These are phyloP conservation scores for Elachura formosa DNA, from an alignment of 2,113 vertebrate genomes.

Conservation along the genomic window DNA sequence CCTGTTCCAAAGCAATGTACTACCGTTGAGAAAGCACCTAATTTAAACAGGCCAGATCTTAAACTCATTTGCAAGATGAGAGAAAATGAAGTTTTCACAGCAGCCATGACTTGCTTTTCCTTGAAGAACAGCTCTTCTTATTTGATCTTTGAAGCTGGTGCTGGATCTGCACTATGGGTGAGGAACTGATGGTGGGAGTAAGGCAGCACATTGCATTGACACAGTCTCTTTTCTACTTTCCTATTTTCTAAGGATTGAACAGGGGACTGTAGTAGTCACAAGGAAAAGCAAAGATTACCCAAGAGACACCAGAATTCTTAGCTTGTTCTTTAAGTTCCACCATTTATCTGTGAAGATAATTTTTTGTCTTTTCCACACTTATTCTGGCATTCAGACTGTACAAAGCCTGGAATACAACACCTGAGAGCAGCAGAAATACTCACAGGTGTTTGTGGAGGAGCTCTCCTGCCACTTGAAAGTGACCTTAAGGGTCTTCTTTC, in stretches of 20 bases:
- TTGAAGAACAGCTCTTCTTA: not conserved
- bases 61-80: not conserved
- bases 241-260: not conserved
- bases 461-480: not conserved
- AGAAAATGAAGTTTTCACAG: not conserved
- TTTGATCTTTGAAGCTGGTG: not conserved
- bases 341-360: not conserved
- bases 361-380: not conserved
- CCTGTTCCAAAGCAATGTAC: not conserved
- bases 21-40: not conserved
- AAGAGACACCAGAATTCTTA: not conserved
- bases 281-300: not conserved
- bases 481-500: not conserved
- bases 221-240: not conserved
- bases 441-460: not conserved
- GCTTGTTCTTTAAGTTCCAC: not conserved
- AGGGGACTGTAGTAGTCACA: not conserved
- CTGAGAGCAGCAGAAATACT: not conserved
- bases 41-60: not conserved
- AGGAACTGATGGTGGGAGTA: not conserved
- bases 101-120: not conserved
- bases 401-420: not conserved
- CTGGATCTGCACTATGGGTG: not conserved
- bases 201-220: not conserved
- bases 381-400: not conserved